Percentiles rank a stretch among this genome's conserved stretches.
These are phyloP conservation scores for Diorhabda sublineata DNA, from an alignment of 1,140 invertebrate species.

Conservation along the genomic window DNA sequence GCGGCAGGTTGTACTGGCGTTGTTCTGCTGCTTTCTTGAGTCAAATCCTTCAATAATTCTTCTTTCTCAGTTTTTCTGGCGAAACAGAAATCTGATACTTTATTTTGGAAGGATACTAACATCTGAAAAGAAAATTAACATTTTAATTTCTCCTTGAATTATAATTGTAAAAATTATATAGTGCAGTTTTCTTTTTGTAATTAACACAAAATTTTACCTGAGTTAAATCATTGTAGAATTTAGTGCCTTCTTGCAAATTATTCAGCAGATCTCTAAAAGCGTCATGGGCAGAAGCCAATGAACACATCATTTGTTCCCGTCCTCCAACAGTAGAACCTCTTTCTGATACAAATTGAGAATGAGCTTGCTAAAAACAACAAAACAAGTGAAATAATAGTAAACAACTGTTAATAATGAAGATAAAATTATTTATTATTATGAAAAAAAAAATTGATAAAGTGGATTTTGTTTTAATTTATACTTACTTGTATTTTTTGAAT, in stretches of 20 bases:
- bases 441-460: no score
- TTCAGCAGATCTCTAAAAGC: conserved; percentile 84
- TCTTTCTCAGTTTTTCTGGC: conserved; percentile 98
- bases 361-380: conserved; percentile 55
- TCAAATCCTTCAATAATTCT: conserved; percentile 88
- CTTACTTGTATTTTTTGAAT: conserved; percentile 71
- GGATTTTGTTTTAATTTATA: conserved; percentile 4
- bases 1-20: conserved; percentile 53
- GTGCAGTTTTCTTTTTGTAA: not conserved
- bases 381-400: not conserved
- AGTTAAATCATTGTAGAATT: conserved; percentile 98
- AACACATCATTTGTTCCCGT: conserved; percentile 78
- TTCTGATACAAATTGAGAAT: conserved; percentile 70
- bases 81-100: conserved; percentile 97
- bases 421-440: no score
- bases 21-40: conserved; percentile 66
- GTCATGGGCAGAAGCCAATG: conserved; percentile 85
- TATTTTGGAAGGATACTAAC: conserved; percentile 93
- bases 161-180: no score
- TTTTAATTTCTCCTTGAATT: not conserved
- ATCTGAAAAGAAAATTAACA: conserved; percentile 55
- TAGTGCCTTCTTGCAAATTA: conserved; percentile 91
- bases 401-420: no score
- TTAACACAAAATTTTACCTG: conserved; percentile 49
- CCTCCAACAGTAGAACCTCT: conserved; percentile 63